Evolutionary conservation across 2,797 vertebrate species (phyloP).

Genomic region (Bufotes viridis): DNA sequence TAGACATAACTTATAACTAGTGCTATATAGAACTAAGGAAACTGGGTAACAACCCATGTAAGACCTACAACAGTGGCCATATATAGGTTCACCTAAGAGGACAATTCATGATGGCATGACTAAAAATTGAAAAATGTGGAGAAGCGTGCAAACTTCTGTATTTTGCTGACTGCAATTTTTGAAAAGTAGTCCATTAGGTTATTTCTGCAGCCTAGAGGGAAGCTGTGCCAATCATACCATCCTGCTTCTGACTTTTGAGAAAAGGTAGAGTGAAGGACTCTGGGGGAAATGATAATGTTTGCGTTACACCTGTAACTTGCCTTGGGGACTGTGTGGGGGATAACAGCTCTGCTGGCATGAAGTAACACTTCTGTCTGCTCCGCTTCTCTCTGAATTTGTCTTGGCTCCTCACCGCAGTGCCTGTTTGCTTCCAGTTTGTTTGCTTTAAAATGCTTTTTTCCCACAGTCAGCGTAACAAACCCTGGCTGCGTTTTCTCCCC

Average conservation of each 20-base stretch:
- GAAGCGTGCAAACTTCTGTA: neutral
- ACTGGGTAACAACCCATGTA: neutral
- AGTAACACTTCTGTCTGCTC: slow-evolving; percentile 9
- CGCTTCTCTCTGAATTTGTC: slow-evolving; percentile 50
- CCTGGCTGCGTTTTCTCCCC: slow-evolving; percentile 27
- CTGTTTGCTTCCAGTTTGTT: slow-evolving; percentile 58
- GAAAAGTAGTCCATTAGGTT: neutral
- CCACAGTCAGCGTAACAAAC: slow-evolving; percentile 51
- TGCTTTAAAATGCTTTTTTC: slow-evolving; percentile 52
- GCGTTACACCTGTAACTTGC: slow-evolving; percentile 33
- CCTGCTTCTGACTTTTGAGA: neutral
- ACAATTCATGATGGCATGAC: neutral
- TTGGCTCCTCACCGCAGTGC: slow-evolving; percentile 44
- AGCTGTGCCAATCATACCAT: neutral
- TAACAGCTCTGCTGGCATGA: neutral
- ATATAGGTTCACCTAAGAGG: neutral
- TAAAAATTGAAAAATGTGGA: neutral
- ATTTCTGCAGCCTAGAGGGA: neutral
- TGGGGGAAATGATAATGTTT: neutral
- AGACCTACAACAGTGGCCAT: neutral
- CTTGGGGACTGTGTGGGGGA: neutral
- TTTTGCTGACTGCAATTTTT: neutral
- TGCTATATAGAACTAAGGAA: no score
- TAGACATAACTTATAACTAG: no score
- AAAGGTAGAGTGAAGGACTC: neutral